Percentiles rank a stretch among this genome's conserved stretches.
Evolutionary conservation across 2,113 vertebrate genomes (phyloP).

Genomic region (Fulica atra): DNA sequence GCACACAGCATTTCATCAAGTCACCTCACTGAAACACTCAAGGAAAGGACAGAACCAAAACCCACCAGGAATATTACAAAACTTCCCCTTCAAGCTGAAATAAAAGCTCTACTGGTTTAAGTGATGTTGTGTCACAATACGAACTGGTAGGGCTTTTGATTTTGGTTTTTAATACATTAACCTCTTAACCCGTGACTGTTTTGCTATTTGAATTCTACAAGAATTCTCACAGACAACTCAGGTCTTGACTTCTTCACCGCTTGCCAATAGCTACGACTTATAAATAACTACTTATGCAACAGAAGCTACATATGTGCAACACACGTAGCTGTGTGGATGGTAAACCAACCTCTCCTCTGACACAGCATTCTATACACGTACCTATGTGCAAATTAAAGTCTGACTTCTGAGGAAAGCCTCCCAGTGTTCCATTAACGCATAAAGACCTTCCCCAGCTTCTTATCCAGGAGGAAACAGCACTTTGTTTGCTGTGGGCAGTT

Average conservation of each 20-base stretch:
- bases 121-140: neutral
- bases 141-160: neutral
- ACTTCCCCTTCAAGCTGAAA: neutral
- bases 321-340: neutral
- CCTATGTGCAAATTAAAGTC: accelerated
- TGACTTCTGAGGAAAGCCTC: neutral
- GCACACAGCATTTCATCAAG: neutral
- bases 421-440: neutral
- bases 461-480: neutral
- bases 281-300: neutral
- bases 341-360: neutral
- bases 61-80: neutral
- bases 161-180: neutral
- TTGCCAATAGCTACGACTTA: neutral
- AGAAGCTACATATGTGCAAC: neutral
- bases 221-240: neutral
- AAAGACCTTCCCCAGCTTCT: neutral
- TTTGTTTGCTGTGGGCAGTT: neutral
- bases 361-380: accelerated
- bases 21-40: neutral
- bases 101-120: neutral
- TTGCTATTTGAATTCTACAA: neutral
- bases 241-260: neutral
- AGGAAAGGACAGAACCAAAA: neutral
- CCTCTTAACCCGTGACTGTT: neutral